Conservation (phyloP, 2,113 vertebrate species). For the Austrofundulus limnaeus region DNA sequence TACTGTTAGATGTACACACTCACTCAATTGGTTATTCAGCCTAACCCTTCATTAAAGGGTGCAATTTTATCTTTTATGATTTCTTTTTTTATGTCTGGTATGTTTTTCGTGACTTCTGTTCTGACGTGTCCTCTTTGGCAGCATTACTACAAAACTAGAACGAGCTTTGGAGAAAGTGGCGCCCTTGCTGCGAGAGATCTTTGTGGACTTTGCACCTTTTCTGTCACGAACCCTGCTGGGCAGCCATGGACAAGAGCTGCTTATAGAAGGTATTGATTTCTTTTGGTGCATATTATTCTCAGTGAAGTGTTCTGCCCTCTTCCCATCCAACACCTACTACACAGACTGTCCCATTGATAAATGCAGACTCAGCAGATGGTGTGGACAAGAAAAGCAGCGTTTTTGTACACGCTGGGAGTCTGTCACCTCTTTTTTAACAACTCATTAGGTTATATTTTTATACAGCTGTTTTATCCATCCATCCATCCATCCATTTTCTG, state of each 20-base stretch:
- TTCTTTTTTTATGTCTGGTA: conserved; percentile 6
- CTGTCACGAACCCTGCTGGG: conserved; percentile 94
- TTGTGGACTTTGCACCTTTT: conserved; percentile 98
- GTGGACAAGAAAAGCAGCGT: conserved; percentile 40
- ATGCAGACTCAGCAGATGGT: conserved; percentile 24
- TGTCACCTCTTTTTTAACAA: conserved; percentile 31
- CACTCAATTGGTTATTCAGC: conserved; percentile 13
- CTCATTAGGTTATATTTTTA: no score
- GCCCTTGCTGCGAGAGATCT: conserved; percentile 94
- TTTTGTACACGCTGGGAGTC: conserved; percentile 29
- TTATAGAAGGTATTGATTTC: conserved; percentile 94
- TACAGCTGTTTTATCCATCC: no score
- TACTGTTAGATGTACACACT: conserved; percentile 24
- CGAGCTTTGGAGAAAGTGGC: conserved; percentile 96
- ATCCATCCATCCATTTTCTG: no score
- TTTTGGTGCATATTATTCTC: not conserved
- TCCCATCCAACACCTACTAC: not conserved
- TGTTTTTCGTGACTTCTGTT: not conserved
- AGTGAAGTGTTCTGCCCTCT: conserved; percentile 11
- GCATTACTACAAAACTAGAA: conserved; percentile 97
- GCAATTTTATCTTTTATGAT: not conserved
- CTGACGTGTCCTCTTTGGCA: conserved; percentile 71
- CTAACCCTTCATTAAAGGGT: no score
- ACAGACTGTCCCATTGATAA: conserved; percentile 27
- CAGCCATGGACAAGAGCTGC: conserved; percentile 95